Evolutionary conservation across 1,140 invertebrate species (phyloP).

Genomic region (Musca vetustissima): DNA sequence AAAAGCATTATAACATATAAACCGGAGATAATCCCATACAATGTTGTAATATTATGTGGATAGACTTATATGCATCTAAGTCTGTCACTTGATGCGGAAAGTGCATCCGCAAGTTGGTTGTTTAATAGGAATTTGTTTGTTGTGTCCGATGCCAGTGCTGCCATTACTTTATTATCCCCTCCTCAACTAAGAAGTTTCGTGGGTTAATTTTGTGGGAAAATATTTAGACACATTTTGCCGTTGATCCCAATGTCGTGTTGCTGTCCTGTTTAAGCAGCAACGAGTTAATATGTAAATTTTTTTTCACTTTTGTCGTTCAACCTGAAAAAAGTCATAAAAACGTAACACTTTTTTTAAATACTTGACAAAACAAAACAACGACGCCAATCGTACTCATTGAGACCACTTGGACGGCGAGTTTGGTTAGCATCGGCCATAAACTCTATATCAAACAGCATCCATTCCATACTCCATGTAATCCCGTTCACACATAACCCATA

Average conservation of each 20-base stretch:
- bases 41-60: too few species aligned
- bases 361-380: not conserved
- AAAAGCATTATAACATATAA: not conserved
- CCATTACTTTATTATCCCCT: not conserved
- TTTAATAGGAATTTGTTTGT: not conserved
- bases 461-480: conserved; percentile 7
- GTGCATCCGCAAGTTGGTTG: not conserved
- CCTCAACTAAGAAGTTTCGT: not conserved
- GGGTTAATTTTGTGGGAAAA: conserved; percentile 12
- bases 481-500: conserved; percentile 9
- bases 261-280: not conserved
- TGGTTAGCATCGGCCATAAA: too few species aligned
- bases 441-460: conserved; percentile 3
- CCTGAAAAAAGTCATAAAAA: conserved; percentile 19
- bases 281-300: conserved; percentile 21
- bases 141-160: not conserved
- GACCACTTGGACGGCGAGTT: too few species aligned
- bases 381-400: too few species aligned
- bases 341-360: conserved; percentile 15
- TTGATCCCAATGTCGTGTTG: not conserved
- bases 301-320: conserved; percentile 1
- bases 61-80: not conserved
- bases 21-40: too few species aligned
- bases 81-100: not conserved
- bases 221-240: conserved; percentile 11